Evolutionary conservation across 1,140 invertebrate genomes (phyloP).

Genomic region (Drosophila melanica): DNA sequence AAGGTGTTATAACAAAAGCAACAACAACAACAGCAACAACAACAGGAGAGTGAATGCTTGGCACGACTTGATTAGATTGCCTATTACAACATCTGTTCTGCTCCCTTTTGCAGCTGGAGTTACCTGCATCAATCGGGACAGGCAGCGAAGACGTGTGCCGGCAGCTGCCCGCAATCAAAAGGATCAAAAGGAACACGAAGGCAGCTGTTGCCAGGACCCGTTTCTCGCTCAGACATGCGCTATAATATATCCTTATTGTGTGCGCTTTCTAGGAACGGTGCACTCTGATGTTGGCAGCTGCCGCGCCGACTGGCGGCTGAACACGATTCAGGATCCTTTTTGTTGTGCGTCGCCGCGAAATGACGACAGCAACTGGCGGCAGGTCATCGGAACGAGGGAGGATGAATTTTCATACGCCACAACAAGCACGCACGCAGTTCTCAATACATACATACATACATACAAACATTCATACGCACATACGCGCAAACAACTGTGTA

Average conservation of each 20-base stretch:
- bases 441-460: too few relatives aligned
- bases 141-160: constrained; percentile 64
- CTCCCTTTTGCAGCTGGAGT: constrained; percentile 21
- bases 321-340: constrained; percentile 33
- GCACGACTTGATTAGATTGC: constrained; percentile 54
- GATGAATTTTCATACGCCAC: neutral
- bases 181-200: constrained; percentile 44
- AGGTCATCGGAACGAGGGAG: neutral
- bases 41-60: neutral
- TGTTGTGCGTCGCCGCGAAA: constrained; percentile 1
- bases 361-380: constrained; percentile 23
- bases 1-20: constrained; percentile 67
- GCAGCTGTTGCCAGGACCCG: constrained; percentile 13
- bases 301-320: constrained; percentile 19
- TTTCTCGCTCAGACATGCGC: constrained; percentile 7
- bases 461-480: too few relatives aligned
- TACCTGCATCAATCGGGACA: constrained; percentile 55
- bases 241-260: constrained; percentile 43
- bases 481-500: too few relatives aligned
- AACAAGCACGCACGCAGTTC: too few relatives aligned
- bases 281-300: constrained; percentile 49
- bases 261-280: constrained; percentile 43
- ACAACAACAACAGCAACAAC: constrained; percentile 16
- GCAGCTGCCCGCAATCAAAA: constrained; percentile 61
- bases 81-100: constrained; percentile 65